These are phyloP conservation scores for Cynaeus angustus DNA, from an alignment of 2,888 invertebrate species.

Conservation along the genomic window DNA sequence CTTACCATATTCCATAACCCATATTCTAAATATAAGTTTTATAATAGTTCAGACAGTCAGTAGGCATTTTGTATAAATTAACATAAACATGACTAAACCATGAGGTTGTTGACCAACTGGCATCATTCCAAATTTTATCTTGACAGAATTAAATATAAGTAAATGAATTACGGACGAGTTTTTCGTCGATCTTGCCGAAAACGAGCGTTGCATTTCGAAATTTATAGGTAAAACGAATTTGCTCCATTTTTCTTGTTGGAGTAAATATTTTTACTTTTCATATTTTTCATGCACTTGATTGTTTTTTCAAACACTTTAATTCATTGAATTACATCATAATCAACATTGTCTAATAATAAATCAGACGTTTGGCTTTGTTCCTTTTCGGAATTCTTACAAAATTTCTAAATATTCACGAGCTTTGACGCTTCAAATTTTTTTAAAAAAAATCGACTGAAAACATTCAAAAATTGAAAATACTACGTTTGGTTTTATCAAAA, in stretches of 20 bases:
- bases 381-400: no score
- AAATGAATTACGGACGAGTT: not conserved
- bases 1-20: slow-evolving; percentile 38
- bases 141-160: slow-evolving; percentile 36
- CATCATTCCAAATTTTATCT: slow-evolving; percentile 48
- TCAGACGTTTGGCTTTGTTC: slow-evolving; percentile 28
- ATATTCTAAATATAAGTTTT: slow-evolving; percentile 42
- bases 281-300: slow-evolving; percentile 11
- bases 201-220: not conserved
- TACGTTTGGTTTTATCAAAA: no score
- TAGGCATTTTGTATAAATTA: slow-evolving; percentile 47
- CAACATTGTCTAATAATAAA: slow-evolving; percentile 32
- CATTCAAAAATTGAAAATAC: no score
- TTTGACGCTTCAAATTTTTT: no score
- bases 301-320: slow-evolving; percentile 5
- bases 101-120: slow-evolving; percentile 51
- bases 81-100: slow-evolving; percentile 48
- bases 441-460: no score
- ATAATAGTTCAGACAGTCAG: slow-evolving; percentile 40
- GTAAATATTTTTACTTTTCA: slow-evolving; percentile 10
- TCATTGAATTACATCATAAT: slow-evolving; percentile 17
- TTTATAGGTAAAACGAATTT: no score
- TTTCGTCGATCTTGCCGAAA: not conserved
- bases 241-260: no score
- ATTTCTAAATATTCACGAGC: no score